A percentile compares a stretch with the other conserved stretches of the same genome.
phyloP scores from a whole-genome alignment of 53 echinoderm and acorn worm genomes.

The Paracentrotus lividus region DNA sequence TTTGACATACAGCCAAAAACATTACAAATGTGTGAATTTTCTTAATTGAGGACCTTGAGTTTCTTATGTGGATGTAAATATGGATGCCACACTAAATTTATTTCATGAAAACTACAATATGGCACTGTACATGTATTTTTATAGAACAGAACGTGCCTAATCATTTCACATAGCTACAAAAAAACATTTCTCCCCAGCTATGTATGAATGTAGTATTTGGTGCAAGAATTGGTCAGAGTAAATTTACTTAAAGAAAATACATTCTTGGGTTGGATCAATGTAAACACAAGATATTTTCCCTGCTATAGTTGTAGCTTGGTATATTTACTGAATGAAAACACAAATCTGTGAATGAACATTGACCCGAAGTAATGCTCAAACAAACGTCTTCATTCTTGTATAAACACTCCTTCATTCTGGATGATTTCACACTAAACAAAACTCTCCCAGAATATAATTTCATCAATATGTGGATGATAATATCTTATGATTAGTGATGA shows the following conservation, averaged over 20 bases:
- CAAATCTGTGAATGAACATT: constrained; percentile 36
- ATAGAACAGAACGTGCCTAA: too few relatives aligned
- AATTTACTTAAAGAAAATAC: constrained; percentile 18
- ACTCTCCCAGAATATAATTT: background rate
- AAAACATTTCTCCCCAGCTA: background rate
- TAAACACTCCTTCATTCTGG: background rate
- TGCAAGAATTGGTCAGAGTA: background rate
- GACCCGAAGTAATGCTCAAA: background rate
- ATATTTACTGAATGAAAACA: constrained; percentile 13
- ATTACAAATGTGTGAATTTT: background rate
- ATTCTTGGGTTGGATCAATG: background rate
- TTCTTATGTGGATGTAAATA: background rate
- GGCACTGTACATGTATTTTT: too few relatives aligned
- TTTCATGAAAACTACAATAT: background rate
- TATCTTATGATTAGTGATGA: background rate
- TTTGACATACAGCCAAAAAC: background rate
- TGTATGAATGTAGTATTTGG: constrained; percentile 23
- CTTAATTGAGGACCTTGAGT: constrained; percentile 10
- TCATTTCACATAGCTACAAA: background rate
- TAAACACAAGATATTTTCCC: constrained; percentile 10
- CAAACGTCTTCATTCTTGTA: background rate
- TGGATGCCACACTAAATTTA: background rate
- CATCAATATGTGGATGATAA: background rate
- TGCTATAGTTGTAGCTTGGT: background rate
- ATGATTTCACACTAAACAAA: background rate